Base-by-base conservation (phyloP, 2,888 invertebrate genomes). In the Quadroppia sp. region DNA sequence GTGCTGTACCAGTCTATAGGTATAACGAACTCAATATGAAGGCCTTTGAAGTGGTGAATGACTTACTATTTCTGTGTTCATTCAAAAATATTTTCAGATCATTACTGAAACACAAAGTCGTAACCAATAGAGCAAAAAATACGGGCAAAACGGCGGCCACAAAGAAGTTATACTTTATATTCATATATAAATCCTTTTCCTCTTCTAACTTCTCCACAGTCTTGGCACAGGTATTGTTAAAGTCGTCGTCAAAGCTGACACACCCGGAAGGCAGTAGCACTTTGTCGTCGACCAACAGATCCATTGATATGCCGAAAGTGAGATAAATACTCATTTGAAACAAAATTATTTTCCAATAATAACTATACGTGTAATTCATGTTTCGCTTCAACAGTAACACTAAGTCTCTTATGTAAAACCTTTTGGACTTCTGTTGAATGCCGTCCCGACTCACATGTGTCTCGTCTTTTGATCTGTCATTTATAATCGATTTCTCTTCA, bases 51-150 rank as follows among this genome's bases (percentile, higher is more conserved):
- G 4, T 9, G 48, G 4, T 36, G 4, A 36, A 7, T 36, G 36
- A 70, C 48, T 73, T 50, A 73, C 73, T 30, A 36, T 73, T 73
- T 20, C 48, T 42, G 32, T 73, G 73, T 70, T 73, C 73, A 48
- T 69, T 69, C 6, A 48, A 25, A 20, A 73, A 73, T 40, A 73
- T 36, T 13, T 67, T 48, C 0, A 42, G 20, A 25, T 73, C 73
- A 3, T 9, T 20, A 6, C 25, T 1, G 23, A 69, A 70, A 1
- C 48, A 28, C 4, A 73, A 7, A 28, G 64, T 6, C 7, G 28
- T 36, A n/a, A 28, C 9, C 7, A 28, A 20, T n/a, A 73, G 28
- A 1, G 25, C 30, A 3, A 69, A 25, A 32, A 69, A 56, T 13
- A 42, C n/a, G n/a, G n/a, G n/a, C n/a, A n/a, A n/a, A n/a, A n/a